Percentiles rank a stretch among this genome's conserved stretches.
These are phyloP conservation scores for Tenthredo mesomela DNA, from an alignment of 2,888 invertebrate species.

Conservation along the genomic window DNA sequence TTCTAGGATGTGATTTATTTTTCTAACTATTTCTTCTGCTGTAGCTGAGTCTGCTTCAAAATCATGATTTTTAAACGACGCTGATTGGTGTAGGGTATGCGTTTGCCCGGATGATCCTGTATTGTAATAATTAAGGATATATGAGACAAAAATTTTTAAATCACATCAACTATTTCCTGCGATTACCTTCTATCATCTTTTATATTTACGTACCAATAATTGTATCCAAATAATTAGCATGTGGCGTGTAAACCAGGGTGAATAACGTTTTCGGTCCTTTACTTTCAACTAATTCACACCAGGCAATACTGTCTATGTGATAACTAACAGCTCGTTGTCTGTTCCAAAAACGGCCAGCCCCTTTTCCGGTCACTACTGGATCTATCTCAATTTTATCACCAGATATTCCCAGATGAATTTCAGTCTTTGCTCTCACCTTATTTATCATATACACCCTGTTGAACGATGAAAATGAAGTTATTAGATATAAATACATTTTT, in stretches of 20 bases:
- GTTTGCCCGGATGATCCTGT: constrained; percentile 70
- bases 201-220: constrained; percentile 27
- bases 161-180: not conserved
- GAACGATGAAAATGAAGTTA: constrained; percentile 15
- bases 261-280: constrained; percentile 87
- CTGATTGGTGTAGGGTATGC: constrained; percentile 76
- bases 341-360: constrained; percentile 78
- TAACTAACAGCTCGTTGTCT: constrained; percentile 90
- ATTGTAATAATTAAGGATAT: constrained; percentile 35
- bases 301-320: constrained; percentile 92
- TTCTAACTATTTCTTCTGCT: constrained; percentile 91
- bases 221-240: constrained; percentile 65
- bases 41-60: constrained; percentile 90
- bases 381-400: constrained; percentile 96
- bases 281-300: constrained; percentile 91
- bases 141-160: constrained; percentile 26
- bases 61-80: constrained; percentile 91
- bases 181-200: not conserved
- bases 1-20: constrained; percentile 92
- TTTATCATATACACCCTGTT: constrained; percentile 89
- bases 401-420: constrained; percentile 92
- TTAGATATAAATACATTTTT: constrained; percentile 15
- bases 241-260: constrained; percentile 85
- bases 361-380: constrained; percentile 81
- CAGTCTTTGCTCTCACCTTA: constrained; percentile 89